Evolutionary conservation across 2,797 vertebrate species (phyloP).

Genomic region (Melanotaenia nigrans): DNA sequence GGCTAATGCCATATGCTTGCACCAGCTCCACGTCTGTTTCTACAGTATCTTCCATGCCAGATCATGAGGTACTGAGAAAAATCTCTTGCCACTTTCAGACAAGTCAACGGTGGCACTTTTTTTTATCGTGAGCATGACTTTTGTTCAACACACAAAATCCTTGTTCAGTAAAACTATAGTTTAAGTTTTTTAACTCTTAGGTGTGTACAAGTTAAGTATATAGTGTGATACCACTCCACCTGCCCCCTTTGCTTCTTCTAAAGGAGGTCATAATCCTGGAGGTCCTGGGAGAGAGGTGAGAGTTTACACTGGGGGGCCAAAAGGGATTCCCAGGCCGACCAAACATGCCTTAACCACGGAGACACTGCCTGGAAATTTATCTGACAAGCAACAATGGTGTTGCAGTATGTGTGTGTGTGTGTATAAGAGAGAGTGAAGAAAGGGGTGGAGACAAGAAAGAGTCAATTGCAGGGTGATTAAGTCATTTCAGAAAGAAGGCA

Average conservation of each 20-base stretch:
- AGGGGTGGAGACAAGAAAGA: slow-evolving; percentile 1
- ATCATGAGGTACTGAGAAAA: not conserved
- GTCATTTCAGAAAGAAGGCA: slow-evolving; percentile 18
- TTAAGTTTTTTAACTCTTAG: not conserved
- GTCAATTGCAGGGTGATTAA: not conserved
- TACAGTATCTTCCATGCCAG: not conserved
- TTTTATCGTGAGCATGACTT: not conserved
- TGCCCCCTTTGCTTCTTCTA: slow-evolving; percentile 27
- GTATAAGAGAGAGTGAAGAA: slow-evolving; percentile 1
- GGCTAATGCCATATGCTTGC: not conserved
- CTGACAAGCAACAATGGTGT: slow-evolving; percentile 33
- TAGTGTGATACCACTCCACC: not conserved
- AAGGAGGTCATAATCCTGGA: slow-evolving; percentile 57
- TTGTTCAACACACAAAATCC: not conserved
- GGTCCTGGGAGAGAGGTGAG: slow-evolving; percentile 57
- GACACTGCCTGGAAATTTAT: slow-evolving; percentile 36
- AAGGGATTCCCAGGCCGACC: slow-evolving; percentile 46
- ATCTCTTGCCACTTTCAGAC: not conserved
- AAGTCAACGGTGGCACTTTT: not conserved
- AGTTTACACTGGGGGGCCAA: slow-evolving; percentile 64
- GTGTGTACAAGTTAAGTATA: not conserved
- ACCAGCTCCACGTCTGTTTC: not conserved
- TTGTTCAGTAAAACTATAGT: not conserved
- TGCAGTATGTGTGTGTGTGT: slow-evolving; percentile 11
- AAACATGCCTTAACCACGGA: slow-evolving; percentile 66